phyloP scores from a whole-genome alignment of 2,888 invertebrate genomes.

The Volucella zonaria region DNA sequence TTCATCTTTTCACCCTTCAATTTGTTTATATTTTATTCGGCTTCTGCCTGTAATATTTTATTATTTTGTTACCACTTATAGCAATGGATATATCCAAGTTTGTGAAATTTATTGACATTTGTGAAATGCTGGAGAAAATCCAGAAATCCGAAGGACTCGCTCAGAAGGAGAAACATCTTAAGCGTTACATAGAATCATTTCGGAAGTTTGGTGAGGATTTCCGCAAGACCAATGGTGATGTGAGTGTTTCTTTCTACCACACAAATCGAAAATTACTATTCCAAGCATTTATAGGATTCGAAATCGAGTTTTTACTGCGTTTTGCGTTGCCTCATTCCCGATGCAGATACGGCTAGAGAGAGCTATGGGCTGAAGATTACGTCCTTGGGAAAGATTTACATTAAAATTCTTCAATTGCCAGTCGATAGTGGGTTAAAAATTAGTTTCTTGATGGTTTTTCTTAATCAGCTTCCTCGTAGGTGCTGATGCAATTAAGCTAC shows the following conservation, averaged over 20 bases:
- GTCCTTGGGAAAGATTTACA: conserved; percentile 87
- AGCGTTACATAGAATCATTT: conserved; percentile 79
- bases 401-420: conserved; percentile 89
- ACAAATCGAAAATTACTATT: conserved; percentile 4
- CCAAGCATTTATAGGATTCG: conserved; percentile 81
- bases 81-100: conserved; percentile 78
- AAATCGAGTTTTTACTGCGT: conserved; percentile 87
- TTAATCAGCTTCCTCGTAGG: conserved; percentile 77
- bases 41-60: conserved; percentile 10
- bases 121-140: conserved; percentile 79
- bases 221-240: conserved; percentile 69
- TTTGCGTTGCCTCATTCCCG: conserved; percentile 90
- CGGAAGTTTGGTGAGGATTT: conserved; percentile 77
- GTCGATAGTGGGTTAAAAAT: conserved; percentile 84
- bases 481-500: conserved; percentile 80
- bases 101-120: conserved; percentile 79
- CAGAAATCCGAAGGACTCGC: conserved; percentile 75
- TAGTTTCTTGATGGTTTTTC: not conserved
- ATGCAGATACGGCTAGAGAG: conserved; percentile 89
- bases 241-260: conserved; percentile 8
- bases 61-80: not conserved
- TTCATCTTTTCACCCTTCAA: conserved; percentile 6
- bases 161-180: conserved; percentile 78
- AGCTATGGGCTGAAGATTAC: conserved; percentile 93
- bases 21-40: conserved; percentile 1